Conservation (phyloP, 2,797 vertebrate species). For the Oreochromis grahami region DNA sequence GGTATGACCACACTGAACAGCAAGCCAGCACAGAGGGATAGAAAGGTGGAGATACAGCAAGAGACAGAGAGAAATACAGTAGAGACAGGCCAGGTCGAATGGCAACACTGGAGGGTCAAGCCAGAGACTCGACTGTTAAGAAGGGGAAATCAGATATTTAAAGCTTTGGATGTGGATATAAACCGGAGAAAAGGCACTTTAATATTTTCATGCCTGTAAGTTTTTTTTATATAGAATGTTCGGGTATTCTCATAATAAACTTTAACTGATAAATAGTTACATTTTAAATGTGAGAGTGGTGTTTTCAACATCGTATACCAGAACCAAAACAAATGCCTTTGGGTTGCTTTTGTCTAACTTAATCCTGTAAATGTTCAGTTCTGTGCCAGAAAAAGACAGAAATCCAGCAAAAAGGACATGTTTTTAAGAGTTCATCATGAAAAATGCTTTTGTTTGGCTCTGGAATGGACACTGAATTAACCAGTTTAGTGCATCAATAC, state of each 20-base stretch:
- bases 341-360: not conserved
- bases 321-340: not conserved
- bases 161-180: not conserved
- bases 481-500: not conserved
- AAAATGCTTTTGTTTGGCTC: not conserved
- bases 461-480: not conserved
- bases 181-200: not conserved
- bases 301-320: not conserved
- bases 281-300: not conserved
- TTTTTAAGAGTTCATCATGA: not conserved
- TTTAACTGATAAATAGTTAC: not conserved
- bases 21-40: constrained; percentile 23
- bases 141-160: constrained; percentile 5
- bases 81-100: constrained; percentile 6
- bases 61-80: not conserved
- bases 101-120: not conserved
- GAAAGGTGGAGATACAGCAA: not conserved
- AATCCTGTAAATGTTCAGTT: not conserved
- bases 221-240: not conserved
- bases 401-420: not conserved
- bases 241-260: not conserved
- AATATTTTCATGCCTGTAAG: not conserved
- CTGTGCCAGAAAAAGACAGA: not conserved
- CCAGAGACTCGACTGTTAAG: not conserved
- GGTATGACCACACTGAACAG: constrained; percentile 55